phyloP scores from a whole-genome alignment of 2,888 invertebrate genomes.

The Mythimna lalbum region DNA sequence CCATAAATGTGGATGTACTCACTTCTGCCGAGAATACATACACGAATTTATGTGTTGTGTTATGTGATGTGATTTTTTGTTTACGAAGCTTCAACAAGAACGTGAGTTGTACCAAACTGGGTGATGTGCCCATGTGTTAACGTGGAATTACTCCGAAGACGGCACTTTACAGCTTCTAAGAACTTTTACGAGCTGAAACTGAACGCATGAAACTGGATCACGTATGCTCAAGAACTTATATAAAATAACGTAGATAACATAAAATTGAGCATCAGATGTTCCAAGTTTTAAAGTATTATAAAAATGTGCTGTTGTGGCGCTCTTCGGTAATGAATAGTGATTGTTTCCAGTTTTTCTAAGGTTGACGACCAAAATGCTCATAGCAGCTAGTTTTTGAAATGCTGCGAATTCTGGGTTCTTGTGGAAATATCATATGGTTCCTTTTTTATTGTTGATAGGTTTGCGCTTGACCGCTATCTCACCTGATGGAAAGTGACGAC shows the following conservation, averaged over 20 bases:
- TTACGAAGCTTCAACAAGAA: background rate
- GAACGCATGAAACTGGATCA: constrained; percentile 48
- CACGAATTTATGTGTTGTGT: background rate
- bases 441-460: no score
- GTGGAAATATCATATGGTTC: no score
- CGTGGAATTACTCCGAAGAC: constrained; percentile 21
- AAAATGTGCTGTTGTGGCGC: constrained; percentile 8
- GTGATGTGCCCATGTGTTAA: background rate
- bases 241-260: constrained; percentile 20
- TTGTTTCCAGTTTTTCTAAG: background rate
- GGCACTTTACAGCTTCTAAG: constrained; percentile 24
- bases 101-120: background rate
- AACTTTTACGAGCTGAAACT: constrained; percentile 51
- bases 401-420: no score
- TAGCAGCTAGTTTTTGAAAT: no score
- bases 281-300: constrained; percentile 10
- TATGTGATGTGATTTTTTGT: constrained; percentile 4
- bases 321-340: background rate
- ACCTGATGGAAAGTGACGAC: no score
- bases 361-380: no score
- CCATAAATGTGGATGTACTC: no score
- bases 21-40: background rate
- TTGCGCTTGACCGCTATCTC: no score
- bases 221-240: constrained; percentile 31
- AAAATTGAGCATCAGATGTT: constrained; percentile 34